Evolutionary conservation across 37 sponge, comb jelly and placozoan genomes (phyloP).

Genomic region (Eunapius fragilis): DNA sequence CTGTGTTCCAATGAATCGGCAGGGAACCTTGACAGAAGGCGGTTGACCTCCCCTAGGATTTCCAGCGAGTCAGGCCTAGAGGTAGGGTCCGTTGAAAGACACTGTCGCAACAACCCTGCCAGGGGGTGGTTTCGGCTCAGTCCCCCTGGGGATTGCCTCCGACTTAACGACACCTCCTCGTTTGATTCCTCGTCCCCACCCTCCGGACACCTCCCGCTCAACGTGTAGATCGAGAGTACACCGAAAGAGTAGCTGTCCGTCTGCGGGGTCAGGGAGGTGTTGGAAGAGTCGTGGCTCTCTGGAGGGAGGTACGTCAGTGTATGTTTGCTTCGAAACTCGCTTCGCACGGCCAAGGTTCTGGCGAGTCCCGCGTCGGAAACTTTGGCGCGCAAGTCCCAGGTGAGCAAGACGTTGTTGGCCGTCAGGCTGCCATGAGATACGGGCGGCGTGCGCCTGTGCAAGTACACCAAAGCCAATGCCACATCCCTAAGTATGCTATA

Average conservation of each 20-base stretch:
- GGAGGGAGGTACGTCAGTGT: constrained; percentile 44
- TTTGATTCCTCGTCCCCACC: background rate
- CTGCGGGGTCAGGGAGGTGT: constrained; percentile 9
- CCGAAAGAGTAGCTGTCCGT: constrained; percentile 47
- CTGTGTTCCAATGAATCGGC: too few species aligned
- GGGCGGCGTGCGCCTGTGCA: constrained; percentile 42
- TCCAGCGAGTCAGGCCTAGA: too few species aligned
- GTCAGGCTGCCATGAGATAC: constrained; percentile 45
- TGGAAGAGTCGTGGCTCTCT: background rate
- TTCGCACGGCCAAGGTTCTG: background rate
- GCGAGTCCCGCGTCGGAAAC: constrained; percentile 41
- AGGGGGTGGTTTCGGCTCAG: background rate
- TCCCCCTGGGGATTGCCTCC: too few species aligned
- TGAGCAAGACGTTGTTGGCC: constrained; percentile 45
- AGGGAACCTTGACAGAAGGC: too few species aligned
- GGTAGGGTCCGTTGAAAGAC: background rate
- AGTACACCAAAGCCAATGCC: constrained; percentile 43
- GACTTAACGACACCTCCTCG: background rate
- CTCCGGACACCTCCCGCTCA: constrained; percentile 22
- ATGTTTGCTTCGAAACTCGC: background rate
- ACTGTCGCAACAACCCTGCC: background rate
- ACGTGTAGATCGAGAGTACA: constrained; percentile 38
- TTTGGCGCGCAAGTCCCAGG: constrained; percentile 41
- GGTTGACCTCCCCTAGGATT: too few species aligned
- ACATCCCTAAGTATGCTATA: constrained; percentile 47